These are phyloP conservation scores for Triops cancriformis DNA, from an alignment of 1,140 invertebrate species.

Conservation along the genomic window DNA sequence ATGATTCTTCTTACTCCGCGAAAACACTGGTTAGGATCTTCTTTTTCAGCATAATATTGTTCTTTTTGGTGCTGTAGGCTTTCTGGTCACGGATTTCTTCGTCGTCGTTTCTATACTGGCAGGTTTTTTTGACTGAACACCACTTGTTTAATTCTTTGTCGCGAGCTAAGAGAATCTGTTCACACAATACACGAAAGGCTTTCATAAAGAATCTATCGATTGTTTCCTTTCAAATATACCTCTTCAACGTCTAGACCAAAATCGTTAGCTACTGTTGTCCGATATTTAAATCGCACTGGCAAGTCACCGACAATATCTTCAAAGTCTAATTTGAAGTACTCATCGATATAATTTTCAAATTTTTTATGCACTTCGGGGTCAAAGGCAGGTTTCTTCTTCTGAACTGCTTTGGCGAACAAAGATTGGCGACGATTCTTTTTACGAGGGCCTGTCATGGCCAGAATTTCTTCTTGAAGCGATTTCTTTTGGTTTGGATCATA, in stretches of 20 bases:
- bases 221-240: no score
- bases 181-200: no score
- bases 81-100: conserved; percentile 72
- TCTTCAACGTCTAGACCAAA: conserved; percentile 87
- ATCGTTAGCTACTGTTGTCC: conserved; percentile 76
- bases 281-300: conserved; percentile 88
- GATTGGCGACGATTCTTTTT: conserved; percentile 45
- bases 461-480: conserved; percentile 46
- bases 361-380: conserved; percentile 51
- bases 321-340: conserved; percentile 88
- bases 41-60: conserved; percentile 61
- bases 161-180: conserved; percentile 76
- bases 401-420: conserved; percentile 58
- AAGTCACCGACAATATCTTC: conserved; percentile 88
- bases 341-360: conserved; percentile 84
- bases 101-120: conserved; percentile 64
- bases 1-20: conserved; percentile 39
- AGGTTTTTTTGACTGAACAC: conserved; percentile 84
- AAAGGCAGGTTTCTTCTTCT: conserved; percentile 66
- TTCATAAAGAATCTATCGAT: no score
- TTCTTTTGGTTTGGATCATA: conserved; percentile 54
- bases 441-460: conserved; percentile 43
- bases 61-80: conserved; percentile 62
- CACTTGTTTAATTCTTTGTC: conserved; percentile 90
- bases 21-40: conserved; percentile 80